Conservation (phyloP, 2,888 invertebrate species). For the Neria commutata region DNA sequence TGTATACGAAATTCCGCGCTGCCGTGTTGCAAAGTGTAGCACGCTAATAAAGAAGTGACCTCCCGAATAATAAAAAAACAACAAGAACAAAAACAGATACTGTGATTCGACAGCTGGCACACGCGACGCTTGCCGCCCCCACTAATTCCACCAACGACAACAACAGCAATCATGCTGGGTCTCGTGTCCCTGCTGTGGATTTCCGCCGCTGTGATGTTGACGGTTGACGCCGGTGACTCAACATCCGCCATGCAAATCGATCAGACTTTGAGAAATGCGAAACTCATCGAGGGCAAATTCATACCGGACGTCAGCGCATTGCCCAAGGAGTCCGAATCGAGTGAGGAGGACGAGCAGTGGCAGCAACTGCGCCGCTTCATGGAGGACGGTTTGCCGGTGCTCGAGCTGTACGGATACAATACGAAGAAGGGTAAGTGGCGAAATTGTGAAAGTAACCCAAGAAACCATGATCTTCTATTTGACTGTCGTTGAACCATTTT, state of each 20-base stretch:
- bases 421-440: slow-evolving; percentile 53
- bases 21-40: too few relatives aligned
- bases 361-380: slow-evolving; percentile 57
- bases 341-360: slow-evolving; percentile 55
- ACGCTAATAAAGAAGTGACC: not conserved
- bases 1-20: too few relatives aligned
- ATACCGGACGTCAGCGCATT: slow-evolving; percentile 53
- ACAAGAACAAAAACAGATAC: not conserved
- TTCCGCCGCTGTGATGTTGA: slow-evolving; percentile 9
- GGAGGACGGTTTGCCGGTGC: slow-evolving; percentile 58
- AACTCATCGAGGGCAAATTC: slow-evolving; percentile 57
- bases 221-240: slow-evolving; percentile 6
- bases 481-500: too few relatives aligned
- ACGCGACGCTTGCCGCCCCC: too few relatives aligned
- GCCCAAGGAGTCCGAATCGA: slow-evolving; percentile 37
- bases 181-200: slow-evolving; percentile 28
- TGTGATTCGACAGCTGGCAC: too few relatives aligned
- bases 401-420: slow-evolving; percentile 59
- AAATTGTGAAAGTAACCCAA: too few relatives aligned
- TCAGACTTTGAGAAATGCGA: slow-evolving; percentile 56
- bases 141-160: slow-evolving; percentile 30
- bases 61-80: not conserved
- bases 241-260: slow-evolving; percentile 44
- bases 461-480: too few relatives aligned
- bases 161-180: slow-evolving; percentile 35